Base-by-base conservation (phyloP, 1,140 invertebrate species). In the Drosophila oshimai region DNA sequence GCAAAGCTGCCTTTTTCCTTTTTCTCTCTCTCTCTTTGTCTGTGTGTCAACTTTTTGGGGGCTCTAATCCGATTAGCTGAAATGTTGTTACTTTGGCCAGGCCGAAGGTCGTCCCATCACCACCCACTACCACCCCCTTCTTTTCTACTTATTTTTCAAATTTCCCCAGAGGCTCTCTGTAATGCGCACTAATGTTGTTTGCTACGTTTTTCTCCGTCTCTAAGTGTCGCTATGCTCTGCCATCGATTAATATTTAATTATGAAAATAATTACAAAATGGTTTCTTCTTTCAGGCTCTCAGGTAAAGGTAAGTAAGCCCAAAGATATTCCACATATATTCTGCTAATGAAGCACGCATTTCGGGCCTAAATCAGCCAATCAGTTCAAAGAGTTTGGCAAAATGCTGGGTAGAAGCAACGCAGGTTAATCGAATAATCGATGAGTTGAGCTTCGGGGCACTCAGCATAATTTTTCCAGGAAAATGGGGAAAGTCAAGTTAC, bases 101-200 rank as follows among this genome's bases (percentile, higher is more conserved):
- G 44, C 42, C 44, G 75, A 57, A 69, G 74, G 68, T 79, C 75
- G 53, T n/a, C 9, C 45, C 22, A 20, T 13, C 10, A 1, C 54
- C 34, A 26, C 29, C 20, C 55, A 24, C 45, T 13, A n/a, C 36
- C 45, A 13, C 15, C 37, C 17, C 33, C 18, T 28, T 34, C 53
- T 36, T 28, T 18, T 13, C 37, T n/a, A n/a, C n/a, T n/a, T n/a
- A n/a, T n/a, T n/a, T n/a, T n/a, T 34, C 28, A 12, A 34, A n/a
- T n/a, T 60, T 39, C 75, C 57, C 69, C 4, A 26, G 80, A 74
- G 86, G 75, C 28, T 42, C 37, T 45, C 58, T 60, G 76, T 89
- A 89, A 86, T 84, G 86, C 83, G 83, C 83, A 89, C 80, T 89
- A 89, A 89, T 89, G 76, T 72, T 81, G 80, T 89, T 89, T 86